Percentiles rank a stretch among this genome's conserved stretches.
Evolutionary conservation across 2,113 vertebrate genomes (phyloP).

Genomic region (Gnathonemus longibarbis): DNA sequence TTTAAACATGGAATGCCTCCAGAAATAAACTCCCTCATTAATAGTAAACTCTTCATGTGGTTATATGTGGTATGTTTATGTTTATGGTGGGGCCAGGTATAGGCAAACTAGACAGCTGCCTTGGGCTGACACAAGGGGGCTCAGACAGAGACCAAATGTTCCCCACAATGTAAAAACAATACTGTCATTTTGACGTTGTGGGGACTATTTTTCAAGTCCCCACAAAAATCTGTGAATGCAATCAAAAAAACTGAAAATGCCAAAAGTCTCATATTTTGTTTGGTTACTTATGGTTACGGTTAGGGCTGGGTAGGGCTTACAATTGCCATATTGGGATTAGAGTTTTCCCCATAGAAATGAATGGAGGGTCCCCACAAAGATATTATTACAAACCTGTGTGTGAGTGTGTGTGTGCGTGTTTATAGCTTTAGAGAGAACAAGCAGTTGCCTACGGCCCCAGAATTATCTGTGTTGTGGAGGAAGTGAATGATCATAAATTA

Average conservation of each 20-base stretch:
- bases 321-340: too few relatives aligned
- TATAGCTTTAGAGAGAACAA: background rate
- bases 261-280: too few relatives aligned
- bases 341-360: too few relatives aligned
- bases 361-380: too few relatives aligned
- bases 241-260: background rate
- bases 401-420: too few relatives aligned
- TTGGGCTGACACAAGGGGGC: background rate
- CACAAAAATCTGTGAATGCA: too few relatives aligned
- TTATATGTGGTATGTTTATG: background rate
- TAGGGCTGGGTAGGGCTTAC: too few relatives aligned
- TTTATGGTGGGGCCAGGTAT: background rate
- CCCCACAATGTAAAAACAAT: too few relatives aligned
- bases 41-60: background rate
- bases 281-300: too few relatives aligned
- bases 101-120: background rate
- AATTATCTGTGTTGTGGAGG: background rate
- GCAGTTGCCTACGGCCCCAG: background rate
- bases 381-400: too few relatives aligned
- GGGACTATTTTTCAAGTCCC: too few relatives aligned
- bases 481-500: background rate
- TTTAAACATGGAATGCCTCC: background rate
- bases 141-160: background rate
- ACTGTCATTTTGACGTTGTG: too few relatives aligned
- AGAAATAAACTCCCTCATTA: background rate